These are phyloP conservation scores for Desmodus rotundus DNA, from an alignment of 2,113 vertebrate species.

Conservation along the genomic window DNA sequence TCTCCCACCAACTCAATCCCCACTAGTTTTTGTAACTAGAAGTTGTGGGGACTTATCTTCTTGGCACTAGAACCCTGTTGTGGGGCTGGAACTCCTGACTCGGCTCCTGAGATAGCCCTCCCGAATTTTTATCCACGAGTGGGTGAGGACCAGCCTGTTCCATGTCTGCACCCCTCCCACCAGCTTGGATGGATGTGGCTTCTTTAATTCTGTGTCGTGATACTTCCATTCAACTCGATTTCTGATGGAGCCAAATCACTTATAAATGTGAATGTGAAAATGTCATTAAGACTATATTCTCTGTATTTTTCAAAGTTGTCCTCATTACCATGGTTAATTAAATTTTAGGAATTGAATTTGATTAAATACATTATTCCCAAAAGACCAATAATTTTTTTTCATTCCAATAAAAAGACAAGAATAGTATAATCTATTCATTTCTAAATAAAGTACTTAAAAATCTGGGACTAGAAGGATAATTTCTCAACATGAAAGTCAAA, in stretches of 20 bases:
- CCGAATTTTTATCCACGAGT: no score
- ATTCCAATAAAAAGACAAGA: background rate
- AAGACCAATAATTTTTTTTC: background rate
- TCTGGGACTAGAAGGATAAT: background rate
- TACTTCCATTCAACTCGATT: no score
- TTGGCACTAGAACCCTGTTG: no score
- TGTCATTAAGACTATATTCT: background rate
- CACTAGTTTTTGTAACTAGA: no score
- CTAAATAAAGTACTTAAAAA: conserved; percentile 4
- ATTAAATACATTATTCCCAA: background rate
- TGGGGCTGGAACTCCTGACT: no score
- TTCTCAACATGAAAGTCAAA: background rate
- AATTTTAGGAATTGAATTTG: background rate
- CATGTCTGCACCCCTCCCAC: no score
- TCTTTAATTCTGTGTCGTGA: no score
- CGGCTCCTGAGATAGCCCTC: no score
- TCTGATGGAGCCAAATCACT: background rate
- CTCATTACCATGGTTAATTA: background rate
- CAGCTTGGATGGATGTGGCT: no score
- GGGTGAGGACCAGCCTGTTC: no score
- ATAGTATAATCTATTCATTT: background rate
- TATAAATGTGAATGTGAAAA: background rate
- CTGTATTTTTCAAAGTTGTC: background rate
- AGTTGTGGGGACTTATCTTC: no score
- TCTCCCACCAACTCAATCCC: no score